Evolutionary conservation across 2,888 invertebrate genomes (phyloP), one percentile per base, ranked within the genome.

Genomic region (Mycogona germanica): DNA sequence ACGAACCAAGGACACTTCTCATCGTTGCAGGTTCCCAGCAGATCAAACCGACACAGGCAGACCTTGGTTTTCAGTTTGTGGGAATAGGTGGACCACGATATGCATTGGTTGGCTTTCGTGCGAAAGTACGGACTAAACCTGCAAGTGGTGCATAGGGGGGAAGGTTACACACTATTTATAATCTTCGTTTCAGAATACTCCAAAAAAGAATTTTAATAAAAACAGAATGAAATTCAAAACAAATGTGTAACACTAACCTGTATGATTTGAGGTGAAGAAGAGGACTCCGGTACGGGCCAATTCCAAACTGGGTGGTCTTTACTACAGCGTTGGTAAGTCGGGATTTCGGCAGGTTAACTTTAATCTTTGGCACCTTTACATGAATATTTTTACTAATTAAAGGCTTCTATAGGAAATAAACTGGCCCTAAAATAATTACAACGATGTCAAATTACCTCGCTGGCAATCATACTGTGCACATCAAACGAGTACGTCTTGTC

Each of bases 11-110:
- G 37, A 41, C 63, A 23, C 55, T 59, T 47, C 7, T 59, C 57
- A 47, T 62, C 62, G 48, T 62, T 62, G 44, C 62, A 62, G 23
- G 52, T 57, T 28, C 62, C 62, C 14, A 57, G 53, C 25, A 62
- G 41, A 51, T 62, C 61, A 45, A 57, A 60, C 19, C 55, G 44
- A 48, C 62, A 62, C 7, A 61, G 6, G 4, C 25, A 23, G 32
- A 41, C 35, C 21, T 57, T 45, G n/a, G 60, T 58, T 41, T 57
- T 51, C 5, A 60, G 2, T 21, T 53, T 54, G 19, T 58, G 37
- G 2, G 51, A 30, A 23, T 56, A 53, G 6, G 50, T 53, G 19
- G 54, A 40, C 29, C 56, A 56, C 1, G 53, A 44, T 9, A 58
- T 44, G 26, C 55, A 25, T 21, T 51, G 51, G 29, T 51, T 55